phyloP scores from a whole-genome alignment of 37 sponge, comb jelly and placozoan genomes.

The Chondrilla cf. caribensis region DNA sequence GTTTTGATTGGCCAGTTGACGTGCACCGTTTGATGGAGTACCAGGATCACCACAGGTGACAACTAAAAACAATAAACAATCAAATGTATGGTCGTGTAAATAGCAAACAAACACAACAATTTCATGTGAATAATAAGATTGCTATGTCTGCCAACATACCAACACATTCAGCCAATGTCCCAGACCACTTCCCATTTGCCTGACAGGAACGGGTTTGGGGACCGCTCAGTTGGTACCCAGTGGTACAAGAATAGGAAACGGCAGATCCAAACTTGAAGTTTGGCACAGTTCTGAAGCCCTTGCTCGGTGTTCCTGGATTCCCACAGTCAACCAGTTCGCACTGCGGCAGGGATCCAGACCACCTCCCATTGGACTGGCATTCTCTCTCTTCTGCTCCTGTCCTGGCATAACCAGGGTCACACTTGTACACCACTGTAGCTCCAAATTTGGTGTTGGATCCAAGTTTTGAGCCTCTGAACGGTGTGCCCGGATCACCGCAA shows the following conservation, averaged over 20 bases:
- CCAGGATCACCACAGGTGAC: slow-evolving; percentile 52
- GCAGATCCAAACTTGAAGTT: background rate
- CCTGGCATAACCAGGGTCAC: slow-evolving; percentile 11
- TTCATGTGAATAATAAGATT: no score
- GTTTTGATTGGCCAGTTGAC: slow-evolving; percentile 1
- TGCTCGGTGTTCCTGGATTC: slow-evolving; percentile 47
- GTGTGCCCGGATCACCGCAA: slow-evolving; percentile 26
- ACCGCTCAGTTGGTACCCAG: slow-evolving; percentile 23
- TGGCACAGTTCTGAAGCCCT: slow-evolving; percentile 38
- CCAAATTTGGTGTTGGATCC: background rate
- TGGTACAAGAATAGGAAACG: background rate
- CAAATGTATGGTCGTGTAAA: background rate
- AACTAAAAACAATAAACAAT: background rate
- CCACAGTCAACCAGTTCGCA: slow-evolving; percentile 42
- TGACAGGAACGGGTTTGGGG: slow-evolving; percentile 17
- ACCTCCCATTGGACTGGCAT: slow-evolving; percentile 27
- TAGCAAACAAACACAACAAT: background rate
- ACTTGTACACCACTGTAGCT: background rate
- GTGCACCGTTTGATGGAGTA: slow-evolving; percentile 40
- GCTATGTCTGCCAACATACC: slow-evolving; percentile 12
- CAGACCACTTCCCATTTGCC: slow-evolving; percentile 23
- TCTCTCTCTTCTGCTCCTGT: background rate
- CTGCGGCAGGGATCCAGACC: slow-evolving; percentile 27
- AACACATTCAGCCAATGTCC: slow-evolving; percentile 21
- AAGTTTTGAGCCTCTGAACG: background rate